These are phyloP conservation scores for Dicrurus megarhynchus DNA, from an alignment of 2,113 vertebrate species.

Conservation along the genomic window DNA sequence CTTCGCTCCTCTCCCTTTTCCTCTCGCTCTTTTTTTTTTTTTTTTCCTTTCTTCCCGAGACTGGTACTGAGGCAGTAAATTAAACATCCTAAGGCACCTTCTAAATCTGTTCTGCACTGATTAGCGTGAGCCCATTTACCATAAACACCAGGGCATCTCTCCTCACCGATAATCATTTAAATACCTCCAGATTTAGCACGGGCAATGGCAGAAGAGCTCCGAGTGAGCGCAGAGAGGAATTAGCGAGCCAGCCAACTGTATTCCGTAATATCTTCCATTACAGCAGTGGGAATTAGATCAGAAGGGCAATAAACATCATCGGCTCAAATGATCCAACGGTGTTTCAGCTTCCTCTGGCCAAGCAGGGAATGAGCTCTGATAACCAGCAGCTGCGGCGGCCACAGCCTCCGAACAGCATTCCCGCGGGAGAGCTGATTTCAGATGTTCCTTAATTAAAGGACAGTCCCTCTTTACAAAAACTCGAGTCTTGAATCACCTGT, in stretches of 20 bases:
- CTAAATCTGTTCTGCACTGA: conserved; percentile 71
- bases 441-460: conserved; percentile 53
- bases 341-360: conserved; percentile 44
- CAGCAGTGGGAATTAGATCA: conserved; percentile 53
- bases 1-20: background rate
- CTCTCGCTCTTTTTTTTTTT: fast-evolving
- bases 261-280: conserved; percentile 54
- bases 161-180: conserved; percentile 52
- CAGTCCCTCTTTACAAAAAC: background rate
- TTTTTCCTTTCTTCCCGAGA: background rate
- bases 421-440: background rate
- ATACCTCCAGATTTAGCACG: conserved; percentile 57
- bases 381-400: conserved; percentile 44
- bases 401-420: background rate
- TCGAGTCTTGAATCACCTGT: background rate
- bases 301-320: conserved; percentile 64
- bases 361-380: conserved; percentile 23
- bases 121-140: conserved; percentile 56
- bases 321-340: conserved; percentile 26
- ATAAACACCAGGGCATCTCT: conserved; percentile 54
- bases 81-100: conserved; percentile 66
- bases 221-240: conserved; percentile 42
- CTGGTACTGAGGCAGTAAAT: conserved; percentile 57
- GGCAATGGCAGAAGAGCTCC: conserved; percentile 20
- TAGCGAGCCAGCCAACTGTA: conserved; percentile 41